Base-by-base conservation (phyloP, 2,888 invertebrate species). In the Drosophila prolongata region DNA sequence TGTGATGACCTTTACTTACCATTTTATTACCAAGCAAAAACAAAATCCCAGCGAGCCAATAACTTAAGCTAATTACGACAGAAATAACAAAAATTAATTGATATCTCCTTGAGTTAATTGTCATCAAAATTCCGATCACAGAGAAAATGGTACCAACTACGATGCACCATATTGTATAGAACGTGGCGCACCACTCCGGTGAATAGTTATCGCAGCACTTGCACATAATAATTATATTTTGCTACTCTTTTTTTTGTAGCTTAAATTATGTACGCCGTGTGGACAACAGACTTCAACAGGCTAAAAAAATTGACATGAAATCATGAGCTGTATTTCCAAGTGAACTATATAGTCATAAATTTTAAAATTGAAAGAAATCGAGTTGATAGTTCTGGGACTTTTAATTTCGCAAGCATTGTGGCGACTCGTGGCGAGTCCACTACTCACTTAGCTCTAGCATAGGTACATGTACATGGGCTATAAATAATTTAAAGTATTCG, bases 401-500 rank as follows among this genome's bases (percentile, higher is more conserved):
- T 64, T 64, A 61, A 64, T 64, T 64, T 42, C 35, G 62, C 62
- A 58, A 62, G 59, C 40, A 40, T 14, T 30, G 30, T 34, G 30
- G 10, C 9, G 47, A 30, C 14, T 19, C 16, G 19, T 30, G 30
- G 8, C 19, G 13, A 27, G 54, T 46, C 46, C 19, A 13, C 52
- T 27, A 38, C 27, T 34, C 55, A 58, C 64, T 72, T 71, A 80
- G 66, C 70, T 74, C 78, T 84, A 84, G 81, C 79, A 75, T 79
- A 83, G 68, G 67, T 72, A 84, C 78, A 66, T 52, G 54, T 59
- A 80, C 74, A 74, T 75, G 68, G 80, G 67, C 85, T 81, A 84
- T 87, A 84, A 84, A 84, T 84, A 88, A 84, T 88, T 88, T 78
- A 84, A 87, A 88, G 80, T 87, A 86, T 58, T 66, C 68, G 71